Percentiles rank a stretch among this genome's conserved stretches.
Conservation (phyloP, 2,113 vertebrate genomes). For the Melospiza melodia region DNA sequence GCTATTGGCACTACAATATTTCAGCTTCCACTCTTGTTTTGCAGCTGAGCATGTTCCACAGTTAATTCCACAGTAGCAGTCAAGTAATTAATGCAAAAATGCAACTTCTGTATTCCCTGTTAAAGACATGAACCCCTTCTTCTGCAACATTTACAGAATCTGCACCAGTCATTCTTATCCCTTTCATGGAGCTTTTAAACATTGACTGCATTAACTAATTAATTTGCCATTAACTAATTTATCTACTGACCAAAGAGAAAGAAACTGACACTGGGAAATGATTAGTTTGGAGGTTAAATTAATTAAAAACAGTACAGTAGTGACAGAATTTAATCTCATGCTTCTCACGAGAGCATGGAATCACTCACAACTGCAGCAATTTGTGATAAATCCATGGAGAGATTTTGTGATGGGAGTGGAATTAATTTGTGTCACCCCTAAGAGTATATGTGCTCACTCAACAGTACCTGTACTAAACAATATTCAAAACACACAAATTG, state of each 20-base stretch:
- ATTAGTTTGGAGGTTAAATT: slow-evolving; percentile 57
- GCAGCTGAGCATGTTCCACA: not conserved
- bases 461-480: not conserved
- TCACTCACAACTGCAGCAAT: slow-evolving; percentile 45
- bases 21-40: not conserved
- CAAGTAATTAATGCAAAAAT: not conserved
- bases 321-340: slow-evolving; percentile 70
- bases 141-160: not conserved
- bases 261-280: not conserved
- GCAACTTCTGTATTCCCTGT: not conserved
- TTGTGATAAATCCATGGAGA: slow-evolving; percentile 45
- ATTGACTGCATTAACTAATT: slow-evolving; percentile 45
- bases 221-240: slow-evolving; percentile 56
- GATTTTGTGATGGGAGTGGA: slow-evolving; percentile 50
- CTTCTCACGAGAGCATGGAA: slow-evolving; percentile 63
- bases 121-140: not conserved
- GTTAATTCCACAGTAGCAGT: not conserved
- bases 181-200: slow-evolving; percentile 25
- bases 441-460: not conserved
- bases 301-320: slow-evolving; percentile 70
- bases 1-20: not conserved
- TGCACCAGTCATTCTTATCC: not conserved
- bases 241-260: slow-evolving; percentile 35
- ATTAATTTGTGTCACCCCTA: slow-evolving; percentile 51
- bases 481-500: not conserved